Conservation (phyloP, 2,113 vertebrate genomes). For the Peromyscus maniculatus region DNA sequence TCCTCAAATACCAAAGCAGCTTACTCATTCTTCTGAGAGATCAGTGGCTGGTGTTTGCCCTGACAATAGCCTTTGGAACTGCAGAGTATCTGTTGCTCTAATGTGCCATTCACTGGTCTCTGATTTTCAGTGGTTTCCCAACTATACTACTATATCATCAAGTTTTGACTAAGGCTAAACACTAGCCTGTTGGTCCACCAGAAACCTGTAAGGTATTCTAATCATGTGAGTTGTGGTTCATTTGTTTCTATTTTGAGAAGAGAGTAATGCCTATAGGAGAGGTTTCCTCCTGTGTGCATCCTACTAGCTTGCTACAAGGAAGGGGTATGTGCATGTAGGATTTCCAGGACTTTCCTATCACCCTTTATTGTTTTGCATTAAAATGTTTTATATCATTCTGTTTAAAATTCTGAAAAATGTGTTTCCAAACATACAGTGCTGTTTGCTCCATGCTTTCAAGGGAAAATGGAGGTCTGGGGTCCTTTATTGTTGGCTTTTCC, state of each 20-base stretch:
- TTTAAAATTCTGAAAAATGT: not conserved
- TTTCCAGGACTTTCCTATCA: not conserved
- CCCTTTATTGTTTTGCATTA: not conserved
- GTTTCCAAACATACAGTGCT: not conserved
- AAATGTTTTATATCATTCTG: not conserved
- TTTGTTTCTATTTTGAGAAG: not conserved
- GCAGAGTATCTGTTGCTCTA: not conserved
- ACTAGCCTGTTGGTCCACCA: not conserved
- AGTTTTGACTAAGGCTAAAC: not conserved
- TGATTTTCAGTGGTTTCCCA: not conserved
- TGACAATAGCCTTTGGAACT: not conserved
- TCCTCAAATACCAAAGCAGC: not conserved
- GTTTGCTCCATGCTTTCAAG: not conserved
- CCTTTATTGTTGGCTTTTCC: not conserved
- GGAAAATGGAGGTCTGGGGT: not conserved
- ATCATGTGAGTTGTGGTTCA: not conserved
- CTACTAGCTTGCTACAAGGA: not conserved
- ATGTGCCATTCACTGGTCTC: not conserved
- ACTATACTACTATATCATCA: not conserved
- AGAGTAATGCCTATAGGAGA: rapidly evolving
- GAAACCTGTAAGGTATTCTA: not conserved
- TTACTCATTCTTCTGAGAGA: not conserved
- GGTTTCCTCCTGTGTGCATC: not conserved
- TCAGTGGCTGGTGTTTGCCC: not conserved
- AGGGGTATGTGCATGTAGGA: rapidly evolving